Base-by-base conservation (phyloP, 2,113 vertebrate genomes). In the Beaufortia kweichowensis region DNA sequence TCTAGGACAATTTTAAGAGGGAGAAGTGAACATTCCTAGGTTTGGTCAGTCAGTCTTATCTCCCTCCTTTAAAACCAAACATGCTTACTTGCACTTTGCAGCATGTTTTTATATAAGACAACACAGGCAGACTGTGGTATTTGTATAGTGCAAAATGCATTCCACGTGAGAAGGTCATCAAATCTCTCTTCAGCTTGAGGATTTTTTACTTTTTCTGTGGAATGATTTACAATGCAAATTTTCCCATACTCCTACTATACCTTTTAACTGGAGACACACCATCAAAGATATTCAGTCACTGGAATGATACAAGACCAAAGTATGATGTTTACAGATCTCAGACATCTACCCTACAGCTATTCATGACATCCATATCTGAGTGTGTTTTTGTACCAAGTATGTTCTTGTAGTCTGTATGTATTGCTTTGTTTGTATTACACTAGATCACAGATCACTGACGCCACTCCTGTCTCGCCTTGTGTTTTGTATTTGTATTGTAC, bases 121-220 rank as follows among this genome's bases (percentile, higher is more conserved):
- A 50, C 21, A 17, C 23, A 29, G 35, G 23, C 41, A 24, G 26
- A 69, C 28, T 46, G 43, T 2, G 28, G 31, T 6, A 63, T 31
- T 5, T 59, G 48, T 35, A 21, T 31, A 70, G 57, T 33, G 17
- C 57, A 53, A 63, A 74, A 35, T n/a, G 12, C n/a, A 63, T 53
- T 48, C 61, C 43, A 72, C n/a, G 17, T 74, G 19, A 62, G 72
- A 62, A 15, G 63, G 21, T 68, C 57, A 69, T 69, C 48, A 14
- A 60, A 43, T 43, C 4, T 11, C 10, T 3, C 15, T 71, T 71
- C 14, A 21, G 2, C 1, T 6, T 46, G 5, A 53, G 2, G n/a
- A 21, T 2, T 19, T 53, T 7, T 53, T 53, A n/a, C n/a, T 5
- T 8, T 21, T n/a, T 8, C 4, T 10, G 8, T 11, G 35, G 9